Evolutionary conservation across 1,140 invertebrate species (phyloP).

Genomic region (Pseudomyrmex flavicornis): DNA sequence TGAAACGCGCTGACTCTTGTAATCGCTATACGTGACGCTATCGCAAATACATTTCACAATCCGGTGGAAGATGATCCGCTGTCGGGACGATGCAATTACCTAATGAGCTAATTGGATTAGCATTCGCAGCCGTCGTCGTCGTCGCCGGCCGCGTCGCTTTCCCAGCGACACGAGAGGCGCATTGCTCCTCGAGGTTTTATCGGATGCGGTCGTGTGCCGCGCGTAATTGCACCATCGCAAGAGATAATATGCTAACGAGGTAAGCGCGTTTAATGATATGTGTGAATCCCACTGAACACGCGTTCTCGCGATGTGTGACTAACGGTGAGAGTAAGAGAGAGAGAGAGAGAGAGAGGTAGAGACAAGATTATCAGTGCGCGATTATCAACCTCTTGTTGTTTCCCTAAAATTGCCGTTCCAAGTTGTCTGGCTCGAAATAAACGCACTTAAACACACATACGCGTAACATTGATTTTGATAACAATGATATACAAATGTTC

Average conservation of each 20-base stretch:
- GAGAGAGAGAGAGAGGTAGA: background rate
- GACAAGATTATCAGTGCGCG: constrained; percentile 22
- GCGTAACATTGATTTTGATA: background rate
- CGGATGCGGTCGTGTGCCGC: constrained; percentile 76
- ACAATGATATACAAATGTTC: background rate
- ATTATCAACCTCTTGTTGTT: constrained; percentile 27
- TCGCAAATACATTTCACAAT: constrained; percentile 61
- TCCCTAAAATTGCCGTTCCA: constrained; percentile 27
- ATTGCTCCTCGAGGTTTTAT: constrained; percentile 66
- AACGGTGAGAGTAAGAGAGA: constrained; percentile 39
- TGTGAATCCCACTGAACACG: constrained; percentile 75
- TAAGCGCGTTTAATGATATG: constrained; percentile 76
- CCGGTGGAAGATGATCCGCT: constrained; percentile 46
- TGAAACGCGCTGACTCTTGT: constrained; percentile 41
- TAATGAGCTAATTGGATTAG: constrained; percentile 75
- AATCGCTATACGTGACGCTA: constrained; percentile 55
- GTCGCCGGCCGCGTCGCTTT: constrained; percentile 46
- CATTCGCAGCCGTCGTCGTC: constrained; percentile 58
- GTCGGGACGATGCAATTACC: constrained; percentile 65
- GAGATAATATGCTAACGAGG: constrained; percentile 82
- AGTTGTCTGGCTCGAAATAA: background rate
- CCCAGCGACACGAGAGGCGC: constrained; percentile 53
- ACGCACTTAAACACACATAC: too few relatives aligned
- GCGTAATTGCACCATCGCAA: constrained; percentile 71
- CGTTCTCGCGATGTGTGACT: constrained; percentile 74